phyloP scores from a whole-genome alignment of 2,888 invertebrate genomes.

The Synanthedon formicaeformis region DNA sequence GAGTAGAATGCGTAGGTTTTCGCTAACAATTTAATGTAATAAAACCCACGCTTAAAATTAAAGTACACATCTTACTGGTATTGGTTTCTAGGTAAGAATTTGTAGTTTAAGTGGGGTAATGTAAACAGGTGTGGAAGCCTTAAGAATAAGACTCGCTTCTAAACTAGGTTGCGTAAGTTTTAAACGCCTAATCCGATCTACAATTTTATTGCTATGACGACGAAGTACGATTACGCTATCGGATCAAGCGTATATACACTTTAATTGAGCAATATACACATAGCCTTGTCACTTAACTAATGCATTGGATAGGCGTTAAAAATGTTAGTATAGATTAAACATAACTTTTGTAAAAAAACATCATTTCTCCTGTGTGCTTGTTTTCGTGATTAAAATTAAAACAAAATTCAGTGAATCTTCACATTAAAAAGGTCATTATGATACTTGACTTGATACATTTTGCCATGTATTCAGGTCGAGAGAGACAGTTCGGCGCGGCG shows the following conservation, averaged over 20 bases:
- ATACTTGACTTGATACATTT: constrained; percentile 14
- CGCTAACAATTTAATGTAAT: not conserved
- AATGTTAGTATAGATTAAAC: too few species aligned
- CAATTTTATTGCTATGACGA: not conserved
- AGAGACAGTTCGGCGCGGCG: constrained; percentile 7
- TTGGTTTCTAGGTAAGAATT: not conserved
- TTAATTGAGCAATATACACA: not conserved
- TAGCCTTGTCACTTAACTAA: too few species aligned
- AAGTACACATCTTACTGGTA: not conserved
- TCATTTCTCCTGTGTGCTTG: constrained; percentile 9
- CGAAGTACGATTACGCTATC: not conserved
- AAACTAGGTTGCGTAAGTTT: constrained; percentile 40
- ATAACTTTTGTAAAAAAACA: too few species aligned
- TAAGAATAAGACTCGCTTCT: constrained; percentile 24
- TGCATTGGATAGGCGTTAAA: too few species aligned
- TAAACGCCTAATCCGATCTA: constrained; percentile 29
- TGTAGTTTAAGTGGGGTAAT: constrained; percentile 5
- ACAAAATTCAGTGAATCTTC: constrained; percentile 28
- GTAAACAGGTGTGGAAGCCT: constrained; percentile 36
- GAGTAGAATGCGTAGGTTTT: not conserved
- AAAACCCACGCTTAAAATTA: not conserved
- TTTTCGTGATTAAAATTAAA: constrained; percentile 26
- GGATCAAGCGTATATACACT: not conserved
- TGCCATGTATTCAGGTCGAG: constrained; percentile 20
- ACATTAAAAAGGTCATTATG: constrained; percentile 19